phyloP scores from a whole-genome alignment of 2,888 invertebrate genomes.

The Polymixis flavicincta region DNA sequence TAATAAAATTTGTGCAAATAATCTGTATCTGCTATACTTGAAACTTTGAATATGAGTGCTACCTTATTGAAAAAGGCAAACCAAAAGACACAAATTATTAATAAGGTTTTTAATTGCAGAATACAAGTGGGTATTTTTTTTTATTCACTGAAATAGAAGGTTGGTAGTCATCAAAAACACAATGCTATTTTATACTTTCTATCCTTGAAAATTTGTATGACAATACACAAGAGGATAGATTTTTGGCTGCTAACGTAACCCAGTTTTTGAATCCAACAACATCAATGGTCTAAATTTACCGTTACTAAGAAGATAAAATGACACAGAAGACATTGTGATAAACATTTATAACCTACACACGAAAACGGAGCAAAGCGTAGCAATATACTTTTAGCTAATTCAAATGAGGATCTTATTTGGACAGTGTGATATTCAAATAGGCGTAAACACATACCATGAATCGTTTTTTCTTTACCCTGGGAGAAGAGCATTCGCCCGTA shows the following conservation, averaged over 20 bases:
- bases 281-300: background rate
- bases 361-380: background rate
- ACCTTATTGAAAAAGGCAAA: background rate
- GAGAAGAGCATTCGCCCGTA: constrained; percentile 80
- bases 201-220: constrained; percentile 24
- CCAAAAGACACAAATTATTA: background rate
- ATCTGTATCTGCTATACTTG: too few species aligned
- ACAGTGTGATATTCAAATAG: constrained; percentile 19
- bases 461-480: constrained; percentile 79
- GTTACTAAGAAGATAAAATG: background rate
- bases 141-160: background rate
- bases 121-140: background rate
- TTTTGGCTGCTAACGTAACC: background rate
- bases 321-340: background rate
- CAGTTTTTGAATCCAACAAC: background rate
- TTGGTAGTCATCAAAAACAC: constrained; percentile 6
- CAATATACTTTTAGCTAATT: constrained; percentile 23
- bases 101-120: background rate
- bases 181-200: background rate
- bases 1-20: too few species aligned
- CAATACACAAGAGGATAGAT: background rate
- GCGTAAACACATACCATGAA: constrained; percentile 79
- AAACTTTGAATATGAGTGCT: background rate
- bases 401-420: constrained; percentile 28
- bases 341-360: constrained; percentile 23